These are phyloP conservation scores for Suricata suricatta DNA, from an alignment of 2,113 vertebrate species.

Conservation along the genomic window DNA sequence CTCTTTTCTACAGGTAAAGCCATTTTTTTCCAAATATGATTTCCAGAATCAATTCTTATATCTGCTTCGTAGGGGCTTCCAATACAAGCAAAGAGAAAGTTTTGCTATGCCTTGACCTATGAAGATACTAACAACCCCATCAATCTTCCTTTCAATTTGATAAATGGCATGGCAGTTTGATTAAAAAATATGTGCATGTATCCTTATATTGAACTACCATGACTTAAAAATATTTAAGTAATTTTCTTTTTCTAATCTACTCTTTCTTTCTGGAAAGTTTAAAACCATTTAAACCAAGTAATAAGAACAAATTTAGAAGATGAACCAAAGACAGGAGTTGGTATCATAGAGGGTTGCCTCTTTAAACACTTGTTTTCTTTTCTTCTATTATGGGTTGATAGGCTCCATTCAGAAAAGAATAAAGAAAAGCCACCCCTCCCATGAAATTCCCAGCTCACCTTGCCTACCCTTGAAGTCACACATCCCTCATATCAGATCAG, in stretches of 20 bases:
- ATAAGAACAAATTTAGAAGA: conserved; percentile 27
- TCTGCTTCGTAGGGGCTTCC: not conserved
- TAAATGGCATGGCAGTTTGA: not conserved
- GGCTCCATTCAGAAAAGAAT: conserved; percentile 55
- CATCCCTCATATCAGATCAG: conserved; percentile 67
- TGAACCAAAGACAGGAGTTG: not conserved
- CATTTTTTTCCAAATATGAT: not conserved
- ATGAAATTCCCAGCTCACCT: conserved; percentile 68
- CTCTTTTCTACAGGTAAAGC: not conserved
- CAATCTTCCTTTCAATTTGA: not conserved
- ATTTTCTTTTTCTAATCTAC: not conserved
- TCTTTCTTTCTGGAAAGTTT: not conserved
- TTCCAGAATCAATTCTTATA: not conserved
- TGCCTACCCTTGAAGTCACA: conserved; percentile 70
- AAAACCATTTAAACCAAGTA: not conserved
- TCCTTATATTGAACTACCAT: not conserved
- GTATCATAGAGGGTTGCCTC: not conserved
- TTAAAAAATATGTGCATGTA: not conserved
- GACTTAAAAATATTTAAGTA: not conserved
- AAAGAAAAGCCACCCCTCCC: conserved; percentile 18
- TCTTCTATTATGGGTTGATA: conserved; percentile 40
- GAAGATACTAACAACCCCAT: not conserved
- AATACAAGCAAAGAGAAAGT: not conserved
- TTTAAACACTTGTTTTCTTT: not conserved
- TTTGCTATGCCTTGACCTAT: not conserved